Evolutionary conservation across 2,888 invertebrate species (phyloP).

Genomic region (Phanerotoma sp.): DNA sequence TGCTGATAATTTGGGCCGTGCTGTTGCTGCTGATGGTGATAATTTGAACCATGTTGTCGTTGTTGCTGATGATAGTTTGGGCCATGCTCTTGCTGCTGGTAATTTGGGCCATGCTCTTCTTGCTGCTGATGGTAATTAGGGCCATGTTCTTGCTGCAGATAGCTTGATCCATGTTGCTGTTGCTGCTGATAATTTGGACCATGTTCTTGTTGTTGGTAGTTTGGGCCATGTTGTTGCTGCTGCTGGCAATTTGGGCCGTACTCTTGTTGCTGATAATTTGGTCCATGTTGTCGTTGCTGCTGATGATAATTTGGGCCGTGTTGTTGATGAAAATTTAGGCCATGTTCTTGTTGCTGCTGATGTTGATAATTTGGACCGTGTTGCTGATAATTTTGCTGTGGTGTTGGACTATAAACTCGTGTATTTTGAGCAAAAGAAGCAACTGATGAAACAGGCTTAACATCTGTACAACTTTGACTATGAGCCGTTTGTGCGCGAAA

Average conservation of each 20-base stretch:
- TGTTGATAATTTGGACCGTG: constrained; percentile 13
- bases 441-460: constrained; percentile 30
- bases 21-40: background rate
- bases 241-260: constrained; percentile 41
- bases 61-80: background rate
- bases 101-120: too few species aligned
- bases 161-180: too few species aligned
- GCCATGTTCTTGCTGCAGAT: constrained; percentile 30
- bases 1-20: constrained; percentile 46
- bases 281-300: too few species aligned
- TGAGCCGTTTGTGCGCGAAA: constrained; percentile 47
- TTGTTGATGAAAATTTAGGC: too few species aligned
- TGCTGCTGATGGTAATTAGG: constrained; percentile 1
- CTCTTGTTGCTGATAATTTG: background rate
- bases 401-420: constrained; percentile 40
- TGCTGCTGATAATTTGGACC: constrained; percentile 5
- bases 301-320: too few species aligned
- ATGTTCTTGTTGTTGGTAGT: too few species aligned
- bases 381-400: constrained; percentile 35
- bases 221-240: constrained; percentile 13
- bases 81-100: constrained; percentile 30
- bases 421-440: constrained; percentile 37
- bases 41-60: too few species aligned
- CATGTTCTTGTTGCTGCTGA: too few species aligned
- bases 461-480: constrained; percentile 35